Base-by-base conservation (phyloP, 2,113 vertebrate genomes). In the Platichthys flesus region DNA sequence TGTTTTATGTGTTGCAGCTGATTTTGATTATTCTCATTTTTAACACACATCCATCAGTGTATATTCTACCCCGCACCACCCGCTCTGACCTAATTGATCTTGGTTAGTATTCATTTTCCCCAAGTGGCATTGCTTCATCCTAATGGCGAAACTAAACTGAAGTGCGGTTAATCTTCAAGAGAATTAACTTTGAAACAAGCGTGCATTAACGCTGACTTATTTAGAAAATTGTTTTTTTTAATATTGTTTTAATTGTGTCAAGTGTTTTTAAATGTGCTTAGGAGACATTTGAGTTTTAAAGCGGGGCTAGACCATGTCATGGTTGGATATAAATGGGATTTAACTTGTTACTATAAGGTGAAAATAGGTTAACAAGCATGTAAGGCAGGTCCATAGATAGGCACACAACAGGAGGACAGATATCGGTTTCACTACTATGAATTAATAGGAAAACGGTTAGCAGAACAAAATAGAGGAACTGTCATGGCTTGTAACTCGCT, bases 401-500 rank as follows among this genome's bases (percentile, higher is more conserved):
- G 78, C 54, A 58, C 66, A 85, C 67, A 84, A 69, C 78, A 75
- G 76, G 71, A 86, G 71, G 66, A 79, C 74, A 87, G 82, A 88
- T 86, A 75, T 84, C 83, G 82, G 86, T 90, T 92, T 89, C 88
- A 89, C 90, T 92, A 91, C 85, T 88, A 92, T 91, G 88, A 86
- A 90, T 92, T 91, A 90, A 90, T 86, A 85, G 87, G 71, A 90
- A 85, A 86, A 88, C 67, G 2, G 79, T 91, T 92, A 91, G 90
- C 87, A 91, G 91, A 91, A 92, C 90, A 90, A 91, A 92, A 91
- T 90, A 88, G 93, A 91, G 92, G 92, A 94, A 93, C 87, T 80
- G 73, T 51, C 51, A 82, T 90, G 88, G 75, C 87, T 88, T 90
- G 93, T 92, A 90, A 89, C 88, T 91, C 88, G 77, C 85, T 86